Conservation (phyloP, 2,797 vertebrate species). For the Thunnus albacares region DNA sequence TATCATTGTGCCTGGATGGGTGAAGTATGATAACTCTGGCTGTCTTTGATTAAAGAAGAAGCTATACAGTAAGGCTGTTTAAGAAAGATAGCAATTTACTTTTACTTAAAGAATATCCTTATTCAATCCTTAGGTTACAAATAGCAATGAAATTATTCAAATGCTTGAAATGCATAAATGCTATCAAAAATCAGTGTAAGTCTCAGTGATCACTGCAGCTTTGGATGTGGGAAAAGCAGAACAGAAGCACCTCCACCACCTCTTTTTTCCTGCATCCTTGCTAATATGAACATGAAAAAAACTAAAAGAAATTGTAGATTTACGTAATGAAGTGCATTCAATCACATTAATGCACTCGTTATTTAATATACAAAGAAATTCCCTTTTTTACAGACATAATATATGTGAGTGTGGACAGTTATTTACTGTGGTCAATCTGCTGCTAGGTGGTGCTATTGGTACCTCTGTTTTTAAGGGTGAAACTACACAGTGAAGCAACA, state of each 20-base stretch:
- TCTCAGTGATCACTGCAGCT: constrained; percentile 16
- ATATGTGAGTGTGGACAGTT: constrained; percentile 20
- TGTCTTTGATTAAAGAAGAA: constrained; percentile 31
- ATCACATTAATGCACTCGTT: background rate
- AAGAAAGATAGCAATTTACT: constrained; percentile 27
- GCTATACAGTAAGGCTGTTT: background rate
- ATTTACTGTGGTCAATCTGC: constrained; percentile 70
- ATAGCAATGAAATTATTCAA: background rate
- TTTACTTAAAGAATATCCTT: background rate
- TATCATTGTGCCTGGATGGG: constrained; percentile 15
- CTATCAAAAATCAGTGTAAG: constrained; percentile 15
- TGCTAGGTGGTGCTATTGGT: constrained; percentile 89
- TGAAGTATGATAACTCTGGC: constrained; percentile 24
- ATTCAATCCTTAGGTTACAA: background rate
- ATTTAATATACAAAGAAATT: constrained; percentile 13
- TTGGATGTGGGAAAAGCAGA: constrained; percentile 1
- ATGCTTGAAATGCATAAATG: background rate
- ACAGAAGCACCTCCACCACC: background rate
- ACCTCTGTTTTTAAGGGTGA: constrained; percentile 62
- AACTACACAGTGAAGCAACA: constrained; percentile 16
- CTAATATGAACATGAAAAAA: constrained; percentile 1
- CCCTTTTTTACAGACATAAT: background rate
- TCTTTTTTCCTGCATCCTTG: background rate
- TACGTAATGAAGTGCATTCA: background rate
- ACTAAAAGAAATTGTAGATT: background rate